These are phyloP conservation scores for Pelecanoides urinatrix DNA, from an alignment of 2,113 vertebrate species.

Conservation along the genomic window DNA sequence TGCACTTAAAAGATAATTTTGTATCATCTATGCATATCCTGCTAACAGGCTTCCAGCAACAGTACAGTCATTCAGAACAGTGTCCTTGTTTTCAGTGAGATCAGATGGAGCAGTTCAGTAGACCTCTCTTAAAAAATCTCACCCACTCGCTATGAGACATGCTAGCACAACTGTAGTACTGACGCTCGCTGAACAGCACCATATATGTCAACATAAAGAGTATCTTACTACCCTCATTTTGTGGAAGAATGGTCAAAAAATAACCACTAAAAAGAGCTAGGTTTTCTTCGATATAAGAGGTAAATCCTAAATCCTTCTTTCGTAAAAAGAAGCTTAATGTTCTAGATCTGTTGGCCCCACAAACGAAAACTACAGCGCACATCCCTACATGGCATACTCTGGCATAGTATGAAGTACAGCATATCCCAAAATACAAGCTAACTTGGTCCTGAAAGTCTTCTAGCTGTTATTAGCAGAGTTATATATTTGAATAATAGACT, in stretches of 20 bases:
- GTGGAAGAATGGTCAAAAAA: background rate
- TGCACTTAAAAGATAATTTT: background rate
- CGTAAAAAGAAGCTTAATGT: background rate
- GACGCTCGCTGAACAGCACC: background rate
- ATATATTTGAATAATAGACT: background rate
- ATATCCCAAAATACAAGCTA: background rate
- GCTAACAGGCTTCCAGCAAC: background rate
- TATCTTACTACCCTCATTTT: background rate
- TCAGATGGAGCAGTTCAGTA: background rate
- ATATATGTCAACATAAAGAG: background rate
- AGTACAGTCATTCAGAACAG: background rate
- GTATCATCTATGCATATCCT: background rate
- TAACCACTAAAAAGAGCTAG: background rate
- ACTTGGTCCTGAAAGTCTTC: background rate
- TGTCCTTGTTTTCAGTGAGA: background rate
- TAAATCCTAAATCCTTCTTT: background rate
- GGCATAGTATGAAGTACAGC: background rate
- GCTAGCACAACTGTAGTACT: background rate
- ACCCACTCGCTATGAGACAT: accelerated
- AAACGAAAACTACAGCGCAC: background rate
- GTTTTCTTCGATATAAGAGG: background rate
- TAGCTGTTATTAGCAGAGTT: background rate
- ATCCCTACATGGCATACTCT: too few species aligned
- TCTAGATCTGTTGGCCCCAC: background rate
- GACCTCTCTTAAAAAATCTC: background rate